Base-by-base conservation (phyloP, 2,797 vertebrate genomes). In the Pachyuromys duprasi region DNA sequence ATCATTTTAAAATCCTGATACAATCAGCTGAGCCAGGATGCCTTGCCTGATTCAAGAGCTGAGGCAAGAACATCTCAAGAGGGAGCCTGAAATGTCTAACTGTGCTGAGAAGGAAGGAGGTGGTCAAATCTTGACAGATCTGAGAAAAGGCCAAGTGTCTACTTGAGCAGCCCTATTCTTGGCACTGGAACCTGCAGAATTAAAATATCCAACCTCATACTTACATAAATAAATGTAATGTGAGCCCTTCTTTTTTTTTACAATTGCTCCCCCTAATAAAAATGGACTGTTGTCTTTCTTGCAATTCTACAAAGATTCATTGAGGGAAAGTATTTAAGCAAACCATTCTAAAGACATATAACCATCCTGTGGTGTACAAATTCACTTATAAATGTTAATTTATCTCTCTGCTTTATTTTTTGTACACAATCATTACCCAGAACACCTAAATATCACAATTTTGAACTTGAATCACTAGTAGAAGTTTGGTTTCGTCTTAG, bases 371-470 rank as follows among this genome's bases (percentile, higher is more conserved):
- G 49, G 26, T 31, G 6, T 76, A 15, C 22, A 76, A 72, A 65
- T 53, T 55, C 70, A 33, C 20, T 49, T 42, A 81, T 33, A 82
- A 79, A 65, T 87, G 17, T 78, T 91, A 24, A 75, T 84, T 94
- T 55, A 45, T 63, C 53, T 81, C 65, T 13, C 65, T 67, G 8
- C 8, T 36, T 82, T 63, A 69, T 36, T 67, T 36, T 94, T 89
- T 74, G 1, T 57, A 39, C 8, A n/a, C 8, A 89, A 0, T 82
- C 7, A 86, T 89, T 67, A 86, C n/a, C 74, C 18, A 65, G 63
- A 83, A 93, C 69, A 57, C 31, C 24, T 84, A 53, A 83, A 65
- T 89, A 39, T 75, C 53, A 76, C 26, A 87, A 1, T 88, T 97
- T 92, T 84, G 53, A 92, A 67, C 39, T 17, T 86, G 53, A 82